phyloP scores from a whole-genome alignment of 2,888 invertebrate species.

The Nudaria mundana region DNA sequence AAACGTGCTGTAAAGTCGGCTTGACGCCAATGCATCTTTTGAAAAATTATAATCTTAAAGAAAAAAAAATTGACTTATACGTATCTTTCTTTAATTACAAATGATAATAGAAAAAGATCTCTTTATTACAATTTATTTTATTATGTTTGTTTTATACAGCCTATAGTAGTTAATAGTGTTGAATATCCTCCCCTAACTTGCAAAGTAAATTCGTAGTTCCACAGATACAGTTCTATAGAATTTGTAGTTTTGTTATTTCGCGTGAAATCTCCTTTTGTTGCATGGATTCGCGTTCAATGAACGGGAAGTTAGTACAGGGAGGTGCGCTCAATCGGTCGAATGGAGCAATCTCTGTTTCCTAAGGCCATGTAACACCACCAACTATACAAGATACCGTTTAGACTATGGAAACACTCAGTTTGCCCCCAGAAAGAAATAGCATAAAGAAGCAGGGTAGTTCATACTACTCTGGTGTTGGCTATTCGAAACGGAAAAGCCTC shows the following conservation, averaged over 20 bases:
- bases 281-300: conserved; percentile 78
- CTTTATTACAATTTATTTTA: too few species aligned
- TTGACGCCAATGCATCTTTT: too few species aligned
- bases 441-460: conserved; percentile 43
- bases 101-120: too few species aligned
- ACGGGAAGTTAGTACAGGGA: conserved; percentile 76
- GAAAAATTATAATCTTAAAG: too few species aligned
- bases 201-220: conserved; percentile 44
- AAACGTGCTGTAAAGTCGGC: too few species aligned
- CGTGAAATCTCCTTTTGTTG: conserved; percentile 76
- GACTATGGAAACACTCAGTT: conserved; percentile 36
- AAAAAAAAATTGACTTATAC: too few species aligned
- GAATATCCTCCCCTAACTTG: conserved; percentile 4
- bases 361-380: conserved; percentile 66
- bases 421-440: conserved; percentile 15
- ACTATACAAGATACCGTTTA: conserved; percentile 46
- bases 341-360: conserved; percentile 76
- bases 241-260: conserved; percentile 78
- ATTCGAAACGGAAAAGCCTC: conserved; percentile 50
- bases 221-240: conserved; percentile 46
- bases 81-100: too few species aligned
- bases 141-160: neutral
- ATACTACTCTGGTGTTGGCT: conserved; percentile 41
- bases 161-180: neutral
- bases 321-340: conserved; percentile 75